phyloP scores from a whole-genome alignment of 2,888 invertebrate genomes.

The Lochmaea capreae region DNA sequence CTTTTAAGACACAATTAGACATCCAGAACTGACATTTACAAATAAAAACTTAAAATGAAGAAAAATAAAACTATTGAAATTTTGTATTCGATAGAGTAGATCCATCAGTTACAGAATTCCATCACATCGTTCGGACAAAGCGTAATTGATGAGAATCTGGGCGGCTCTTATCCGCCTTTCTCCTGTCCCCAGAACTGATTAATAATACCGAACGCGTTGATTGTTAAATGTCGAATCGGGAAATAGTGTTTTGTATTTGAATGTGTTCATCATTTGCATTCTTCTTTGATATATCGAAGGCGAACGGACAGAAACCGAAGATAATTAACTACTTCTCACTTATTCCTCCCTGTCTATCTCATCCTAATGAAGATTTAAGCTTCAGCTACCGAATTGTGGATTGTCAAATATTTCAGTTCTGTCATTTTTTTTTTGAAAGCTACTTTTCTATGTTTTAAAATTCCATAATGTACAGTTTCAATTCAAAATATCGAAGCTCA shows the following conservation, averaged over 20 bases:
- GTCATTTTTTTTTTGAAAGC: no score
- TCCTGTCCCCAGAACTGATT: constrained; percentile 49
- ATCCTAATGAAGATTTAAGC: no score
- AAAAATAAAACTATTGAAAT: not conserved
- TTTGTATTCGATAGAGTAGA: not conserved
- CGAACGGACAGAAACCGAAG: not conserved
- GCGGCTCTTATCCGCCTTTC: constrained; percentile 46
- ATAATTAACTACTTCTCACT: no score
- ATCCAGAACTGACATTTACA: no score
- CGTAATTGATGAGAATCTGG: constrained; percentile 39
- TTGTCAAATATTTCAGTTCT: no score
- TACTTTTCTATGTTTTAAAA: no score
- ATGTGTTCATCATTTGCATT: constrained; percentile 46
- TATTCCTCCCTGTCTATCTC: no score
- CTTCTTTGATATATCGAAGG: constrained; percentile 30
- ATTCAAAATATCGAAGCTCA: no score
- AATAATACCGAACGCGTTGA: constrained; percentile 46
- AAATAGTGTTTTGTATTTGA: constrained; percentile 43
- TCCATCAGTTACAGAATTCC: constrained; percentile 37
- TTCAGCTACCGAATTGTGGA: no score
- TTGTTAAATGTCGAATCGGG: constrained; percentile 37
- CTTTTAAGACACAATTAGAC: no score
- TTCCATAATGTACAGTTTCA: no score
- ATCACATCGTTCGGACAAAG: constrained; percentile 37
- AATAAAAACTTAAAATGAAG: not conserved